These are phyloP conservation scores for Parelbella ahira DNA, from an alignment of 2,888 invertebrate genomes.

Conservation along the genomic window DNA sequence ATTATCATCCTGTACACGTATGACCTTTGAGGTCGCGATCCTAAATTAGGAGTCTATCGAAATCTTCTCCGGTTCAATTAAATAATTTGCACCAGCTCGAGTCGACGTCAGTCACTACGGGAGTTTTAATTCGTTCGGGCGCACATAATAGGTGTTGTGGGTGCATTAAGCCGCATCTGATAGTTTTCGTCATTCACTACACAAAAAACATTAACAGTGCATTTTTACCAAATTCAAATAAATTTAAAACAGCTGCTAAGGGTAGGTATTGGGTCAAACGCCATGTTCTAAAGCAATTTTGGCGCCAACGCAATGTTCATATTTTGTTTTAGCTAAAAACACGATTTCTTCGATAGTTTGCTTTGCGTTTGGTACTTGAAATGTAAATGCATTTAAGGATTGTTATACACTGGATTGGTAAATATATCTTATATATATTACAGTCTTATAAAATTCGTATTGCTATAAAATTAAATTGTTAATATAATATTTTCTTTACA, in stretches of 20 bases:
- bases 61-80: constrained; percentile 49
- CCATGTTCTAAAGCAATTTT: constrained; percentile 16
- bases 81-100: constrained; percentile 36
- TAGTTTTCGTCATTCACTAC: too few relatives aligned
- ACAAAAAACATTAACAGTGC: constrained; percentile 19
- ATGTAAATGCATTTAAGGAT: constrained; percentile 19
- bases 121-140: constrained; percentile 32
- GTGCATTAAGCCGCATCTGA: too few relatives aligned
- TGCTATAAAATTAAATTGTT: too few relatives aligned
- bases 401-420: constrained; percentile 5
- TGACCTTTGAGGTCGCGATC: constrained; percentile 42
- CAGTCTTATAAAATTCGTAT: too few relatives aligned
- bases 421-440: too few relatives aligned
- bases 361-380: constrained; percentile 17
- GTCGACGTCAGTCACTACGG: constrained; percentile 31
- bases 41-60: constrained; percentile 52
- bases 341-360: constrained; percentile 12
- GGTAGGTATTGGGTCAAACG: not conserved
- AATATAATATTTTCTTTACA: too few relatives aligned
- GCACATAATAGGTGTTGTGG: too few relatives aligned
- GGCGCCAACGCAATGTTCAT: constrained; percentile 8
- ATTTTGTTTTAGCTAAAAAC: constrained; percentile 14
- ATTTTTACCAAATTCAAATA: constrained; percentile 3
- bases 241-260: not conserved
- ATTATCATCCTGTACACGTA: constrained; percentile 34